Conservation (phyloP, 2,888 invertebrate species). For the Biston betularia region DNA sequence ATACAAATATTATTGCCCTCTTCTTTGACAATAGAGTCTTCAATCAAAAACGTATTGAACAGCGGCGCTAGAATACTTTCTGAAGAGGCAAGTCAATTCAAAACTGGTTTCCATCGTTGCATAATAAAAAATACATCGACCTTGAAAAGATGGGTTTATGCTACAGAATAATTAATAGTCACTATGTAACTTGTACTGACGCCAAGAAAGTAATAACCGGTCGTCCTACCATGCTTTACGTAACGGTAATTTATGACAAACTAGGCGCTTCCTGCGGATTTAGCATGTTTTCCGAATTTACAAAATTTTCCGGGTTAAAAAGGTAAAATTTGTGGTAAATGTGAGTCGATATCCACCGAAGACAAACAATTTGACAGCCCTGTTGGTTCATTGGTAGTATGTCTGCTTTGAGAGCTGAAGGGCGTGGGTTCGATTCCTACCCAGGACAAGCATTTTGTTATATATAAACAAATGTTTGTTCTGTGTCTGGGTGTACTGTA, state of each 20-base stretch:
- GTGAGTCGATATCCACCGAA: too few species aligned
- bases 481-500: too few species aligned
- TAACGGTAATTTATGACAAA: slow-evolving; percentile 33
- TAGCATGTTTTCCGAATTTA: not conserved
- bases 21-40: not conserved
- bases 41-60: not conserved
- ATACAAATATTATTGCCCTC: not conserved
- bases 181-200: not conserved
- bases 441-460: too few species aligned
- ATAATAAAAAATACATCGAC: slow-evolving; percentile 49
- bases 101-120: slow-evolving; percentile 42
- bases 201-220: slow-evolving; percentile 25
- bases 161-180: slow-evolving; percentile 1
- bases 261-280: not conserved
- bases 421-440: too few species aligned
- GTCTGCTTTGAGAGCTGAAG: too few species aligned
- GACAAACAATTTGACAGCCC: too few species aligned
- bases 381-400: too few species aligned
- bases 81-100: slow-evolving; percentile 37
- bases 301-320: not conserved
- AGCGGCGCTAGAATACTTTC: slow-evolving; percentile 33
- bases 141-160: slow-evolving; percentile 41
- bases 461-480: too few species aligned
- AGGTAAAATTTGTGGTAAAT: too few species aligned
- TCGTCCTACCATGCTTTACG: slow-evolving; percentile 2